Evolutionary conservation across 1,140 invertebrate genomes (phyloP).

Genomic region (Mactra quadrangularis): DNA sequence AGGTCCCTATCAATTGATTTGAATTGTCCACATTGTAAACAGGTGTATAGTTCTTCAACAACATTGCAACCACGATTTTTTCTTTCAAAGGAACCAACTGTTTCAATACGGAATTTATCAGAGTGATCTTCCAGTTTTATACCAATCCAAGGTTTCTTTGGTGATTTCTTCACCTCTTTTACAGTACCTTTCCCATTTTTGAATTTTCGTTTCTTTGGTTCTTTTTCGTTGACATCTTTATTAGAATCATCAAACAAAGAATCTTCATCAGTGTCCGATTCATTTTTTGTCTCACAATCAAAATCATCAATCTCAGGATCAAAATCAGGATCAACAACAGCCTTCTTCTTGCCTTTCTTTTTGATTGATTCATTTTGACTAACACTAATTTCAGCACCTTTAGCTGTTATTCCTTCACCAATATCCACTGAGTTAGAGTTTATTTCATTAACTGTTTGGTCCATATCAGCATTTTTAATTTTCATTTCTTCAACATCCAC

Average conservation of each 20-base stretch:
- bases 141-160: background rate
- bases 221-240: background rate
- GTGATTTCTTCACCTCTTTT: background rate
- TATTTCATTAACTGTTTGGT: background rate
- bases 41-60: background rate
- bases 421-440: background rate
- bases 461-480: no score
- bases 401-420: no score
- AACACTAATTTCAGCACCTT: no score
- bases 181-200: background rate
- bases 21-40: background rate
- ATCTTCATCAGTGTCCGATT: background rate
- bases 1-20: background rate
- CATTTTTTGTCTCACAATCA: background rate
- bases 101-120: slow-evolving; percentile 3
- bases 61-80: slow-evolving; percentile 1
- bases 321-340: background rate
- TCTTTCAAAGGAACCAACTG: background rate
- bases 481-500: no score
- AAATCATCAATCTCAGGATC: background rate
- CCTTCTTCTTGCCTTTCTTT: background rate
- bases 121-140: background rate
- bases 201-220: background rate
- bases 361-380: background rate
- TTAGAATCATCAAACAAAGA: background rate